phyloP scores from a whole-genome alignment of 2,797 vertebrate genomes.

The Ctenopoma multispine region DNA sequence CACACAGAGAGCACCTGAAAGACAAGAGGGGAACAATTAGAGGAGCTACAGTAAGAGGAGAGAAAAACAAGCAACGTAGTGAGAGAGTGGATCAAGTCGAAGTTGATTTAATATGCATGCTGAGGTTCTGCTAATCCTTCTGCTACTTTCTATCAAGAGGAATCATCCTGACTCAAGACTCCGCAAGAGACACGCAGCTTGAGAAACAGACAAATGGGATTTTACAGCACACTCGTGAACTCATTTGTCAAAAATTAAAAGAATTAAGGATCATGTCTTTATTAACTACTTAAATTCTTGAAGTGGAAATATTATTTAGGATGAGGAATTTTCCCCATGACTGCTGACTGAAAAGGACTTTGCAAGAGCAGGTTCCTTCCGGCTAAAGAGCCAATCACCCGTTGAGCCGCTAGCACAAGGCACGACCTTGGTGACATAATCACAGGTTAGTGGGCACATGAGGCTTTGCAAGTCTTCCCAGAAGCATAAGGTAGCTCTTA shows the following conservation, averaged over 20 bases:
- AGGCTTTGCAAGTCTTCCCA: no score
- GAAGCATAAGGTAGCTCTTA: no score
- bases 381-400: no score
- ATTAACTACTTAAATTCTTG: conserved; percentile 15
- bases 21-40: neutral
- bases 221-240: conserved; percentile 22
- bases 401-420: no score
- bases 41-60: neutral
- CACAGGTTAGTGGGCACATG: no score
- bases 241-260: conserved; percentile 48
- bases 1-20: conserved; percentile 95
- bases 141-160: conserved; percentile 59
- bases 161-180: conserved; percentile 58
- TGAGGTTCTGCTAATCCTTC: conserved; percentile 55
- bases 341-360: neutral
- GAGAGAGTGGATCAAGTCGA: conserved; percentile 49
- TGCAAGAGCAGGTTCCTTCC: neutral
- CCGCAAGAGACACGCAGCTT: conserved; percentile 29
- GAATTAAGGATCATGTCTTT: conserved; percentile 37
- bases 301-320: conserved; percentile 10
- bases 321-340: neutral
- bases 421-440: no score
- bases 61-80: conserved; percentile 9
- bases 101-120: conserved; percentile 54
- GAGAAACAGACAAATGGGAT: conserved; percentile 47